Base-by-base conservation (phyloP, 2,888 invertebrate genomes). In the Campaea margaritaria region DNA sequence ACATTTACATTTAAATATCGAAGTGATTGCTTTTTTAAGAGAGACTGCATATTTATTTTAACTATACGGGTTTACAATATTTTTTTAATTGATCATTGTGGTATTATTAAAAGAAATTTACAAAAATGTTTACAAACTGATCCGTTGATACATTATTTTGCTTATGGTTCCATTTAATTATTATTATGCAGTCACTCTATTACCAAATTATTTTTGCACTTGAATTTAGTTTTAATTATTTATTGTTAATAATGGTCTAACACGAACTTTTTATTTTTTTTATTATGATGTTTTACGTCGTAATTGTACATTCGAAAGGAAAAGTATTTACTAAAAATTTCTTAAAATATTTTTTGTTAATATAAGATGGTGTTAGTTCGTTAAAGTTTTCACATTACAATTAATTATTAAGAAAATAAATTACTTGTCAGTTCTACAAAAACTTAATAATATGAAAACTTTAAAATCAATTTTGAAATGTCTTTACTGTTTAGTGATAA, bases 141-240 rank as follows among this genome's bases (percentile, higher is more conserved):
- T 5, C 5, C 21, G 5, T 2, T 21, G 2, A 21, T 21, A 2
- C 5, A 2, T 21, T 21, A 3, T 5, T 11, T 31, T 45, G 9
- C 14, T 0, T 31, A 31, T 14, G 2, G 9, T 31, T 27, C 27
- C 31, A 31, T 31, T 31, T 7, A 31, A 31, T 39, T 13, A 14
- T 5, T 39, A 21, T 10, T 66, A 75, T 81, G 79, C 81, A 79
- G 79, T 78, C 70, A 72, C 73, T 72, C 77, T 81, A 16, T 51
- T 50, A 46, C 21, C 74, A 71, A 74, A 79, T 82, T 86, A 1
- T 75, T 79, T 85, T 86, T 86, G 85, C 85, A 83, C 82, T 74
- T 74, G 67, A 57, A 58, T 74, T 67, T 75, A 64, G 71, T 78
- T 78, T 75, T 68, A 70, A 16, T 27, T 49, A 58, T 38, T 51